phyloP scores from a whole-genome alignment of 2,888 invertebrate species.

The Strigamia maritima region DNA sequence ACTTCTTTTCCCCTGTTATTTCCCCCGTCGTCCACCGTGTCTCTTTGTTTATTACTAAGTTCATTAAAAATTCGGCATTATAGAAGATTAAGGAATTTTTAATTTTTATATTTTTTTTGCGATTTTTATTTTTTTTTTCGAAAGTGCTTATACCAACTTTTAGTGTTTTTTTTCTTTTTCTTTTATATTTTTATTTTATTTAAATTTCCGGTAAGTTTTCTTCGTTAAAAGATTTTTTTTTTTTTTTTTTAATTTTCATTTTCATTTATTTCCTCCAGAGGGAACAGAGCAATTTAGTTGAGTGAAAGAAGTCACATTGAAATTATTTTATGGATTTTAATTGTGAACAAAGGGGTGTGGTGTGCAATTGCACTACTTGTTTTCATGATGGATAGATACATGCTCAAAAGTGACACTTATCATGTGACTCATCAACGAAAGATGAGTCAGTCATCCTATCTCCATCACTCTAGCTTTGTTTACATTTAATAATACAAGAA shows the following conservation, averaged over 20 bases:
- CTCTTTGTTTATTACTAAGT: conserved; percentile 12
- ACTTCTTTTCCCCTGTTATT: conserved; percentile 10
- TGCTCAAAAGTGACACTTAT: not conserved
- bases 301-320: conserved; percentile 10
- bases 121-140: not conserved
- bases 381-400: not conserved
- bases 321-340: conserved; percentile 10
- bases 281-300: conserved; percentile 1
- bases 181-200: not conserved
- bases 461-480: not conserved
- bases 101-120: not conserved
- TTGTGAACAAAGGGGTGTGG: conserved; percentile 9
- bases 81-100: conserved; percentile 18
- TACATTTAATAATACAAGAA: not conserved
- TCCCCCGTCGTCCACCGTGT: conserved; percentile 31
- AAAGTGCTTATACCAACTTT: not conserved
- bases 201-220: conserved; percentile 5
- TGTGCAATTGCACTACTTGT: not conserved
- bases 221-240: not conserved
- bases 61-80: conserved; percentile 17
- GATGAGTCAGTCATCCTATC: not conserved
- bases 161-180: not conserved
- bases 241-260: not conserved
- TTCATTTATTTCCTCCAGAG: conserved; percentile 15
- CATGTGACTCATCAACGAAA: not conserved